These are phyloP conservation scores for Drosophila persimilis DNA, from an alignment of 1,140 invertebrate species.

Conservation along the genomic window DNA sequence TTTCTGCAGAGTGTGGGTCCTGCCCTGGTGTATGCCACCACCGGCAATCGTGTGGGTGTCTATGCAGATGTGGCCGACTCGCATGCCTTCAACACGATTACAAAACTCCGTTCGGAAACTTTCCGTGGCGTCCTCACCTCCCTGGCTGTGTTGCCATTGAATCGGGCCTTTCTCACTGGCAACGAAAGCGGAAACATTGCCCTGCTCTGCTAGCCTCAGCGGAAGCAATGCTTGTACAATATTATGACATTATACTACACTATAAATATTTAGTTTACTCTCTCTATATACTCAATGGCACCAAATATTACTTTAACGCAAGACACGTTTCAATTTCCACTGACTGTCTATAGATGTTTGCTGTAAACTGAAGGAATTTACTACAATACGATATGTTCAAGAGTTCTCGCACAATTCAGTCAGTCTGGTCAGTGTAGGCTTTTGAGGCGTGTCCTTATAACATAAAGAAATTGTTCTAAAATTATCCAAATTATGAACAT, in stretches of 20 bases:
- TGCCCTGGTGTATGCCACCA: constrained; percentile 92
- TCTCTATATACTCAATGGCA: constrained; percentile 36
- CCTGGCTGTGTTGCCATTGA: constrained; percentile 94
- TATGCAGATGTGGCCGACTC: constrained; percentile 89
- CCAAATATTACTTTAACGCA: constrained; percentile 70
- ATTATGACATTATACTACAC: constrained; percentile 15
- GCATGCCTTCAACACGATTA: constrained; percentile 91
- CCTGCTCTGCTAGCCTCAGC: constrained; percentile 88
- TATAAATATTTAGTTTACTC: background rate
- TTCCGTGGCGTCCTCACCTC: constrained; percentile 96
- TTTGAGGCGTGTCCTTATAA: constrained; percentile 5
- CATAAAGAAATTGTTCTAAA: constrained; percentile 32
- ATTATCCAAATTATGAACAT: constrained; percentile 25
- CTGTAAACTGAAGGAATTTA: constrained; percentile 8
- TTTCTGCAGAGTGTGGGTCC: constrained; percentile 90
- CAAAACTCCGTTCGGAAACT: constrained; percentile 93
- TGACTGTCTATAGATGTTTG: too few relatives aligned
- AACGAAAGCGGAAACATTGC: constrained; percentile 95
- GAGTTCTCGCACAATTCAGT: background rate
- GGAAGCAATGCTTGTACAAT: constrained; percentile 19
- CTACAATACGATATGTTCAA: background rate
- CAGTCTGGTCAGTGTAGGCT: background rate
- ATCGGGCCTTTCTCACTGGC: constrained; percentile 93
- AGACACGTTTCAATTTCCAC: background rate
- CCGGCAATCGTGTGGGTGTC: constrained; percentile 95